phyloP scores from a whole-genome alignment of 2,797 vertebrate genomes.

The Gymnodraco acuticeps region DNA sequence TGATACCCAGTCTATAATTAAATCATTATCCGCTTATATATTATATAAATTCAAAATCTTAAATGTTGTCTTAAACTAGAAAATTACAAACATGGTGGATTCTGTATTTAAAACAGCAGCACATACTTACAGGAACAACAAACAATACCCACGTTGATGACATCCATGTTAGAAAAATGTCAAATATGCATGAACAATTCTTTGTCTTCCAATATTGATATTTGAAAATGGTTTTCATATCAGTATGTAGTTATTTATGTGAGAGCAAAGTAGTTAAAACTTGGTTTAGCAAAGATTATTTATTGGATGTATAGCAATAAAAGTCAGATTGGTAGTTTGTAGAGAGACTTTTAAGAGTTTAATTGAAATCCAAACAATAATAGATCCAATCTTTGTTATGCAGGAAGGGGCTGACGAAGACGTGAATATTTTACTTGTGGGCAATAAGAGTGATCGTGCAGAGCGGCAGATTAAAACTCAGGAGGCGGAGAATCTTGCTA shows the following conservation, averaged over 20 bases:
- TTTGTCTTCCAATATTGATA: background rate
- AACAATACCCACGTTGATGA: background rate
- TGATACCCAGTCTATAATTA: background rate
- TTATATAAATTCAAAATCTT: background rate
- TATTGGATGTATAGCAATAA: background rate
- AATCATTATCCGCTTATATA: background rate
- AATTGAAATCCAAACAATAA: background rate
- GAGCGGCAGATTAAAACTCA: slow-evolving; percentile 81
- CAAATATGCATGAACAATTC: background rate
- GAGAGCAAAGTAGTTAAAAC: background rate
- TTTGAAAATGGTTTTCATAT: background rate
- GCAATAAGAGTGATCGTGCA: slow-evolving; percentile 91
- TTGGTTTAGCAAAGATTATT: too few relatives aligned
- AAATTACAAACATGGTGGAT: background rate
- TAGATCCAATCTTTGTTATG: slow-evolving; percentile 27
- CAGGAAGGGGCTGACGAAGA: slow-evolving; percentile 86
- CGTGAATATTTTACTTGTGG: slow-evolving; percentile 88
- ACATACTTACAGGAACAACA: background rate
- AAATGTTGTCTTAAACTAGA: background rate
- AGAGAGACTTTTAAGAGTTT: background rate
- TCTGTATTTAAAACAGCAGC: background rate
- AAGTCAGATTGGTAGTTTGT: background rate
- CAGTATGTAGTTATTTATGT: background rate
- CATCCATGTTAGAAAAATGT: background rate
- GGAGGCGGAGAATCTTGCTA: slow-evolving; percentile 86